These are phyloP conservation scores for Penaeus monodon DNA, from an alignment of 2,888 invertebrate species.

Conservation along the genomic window DNA sequence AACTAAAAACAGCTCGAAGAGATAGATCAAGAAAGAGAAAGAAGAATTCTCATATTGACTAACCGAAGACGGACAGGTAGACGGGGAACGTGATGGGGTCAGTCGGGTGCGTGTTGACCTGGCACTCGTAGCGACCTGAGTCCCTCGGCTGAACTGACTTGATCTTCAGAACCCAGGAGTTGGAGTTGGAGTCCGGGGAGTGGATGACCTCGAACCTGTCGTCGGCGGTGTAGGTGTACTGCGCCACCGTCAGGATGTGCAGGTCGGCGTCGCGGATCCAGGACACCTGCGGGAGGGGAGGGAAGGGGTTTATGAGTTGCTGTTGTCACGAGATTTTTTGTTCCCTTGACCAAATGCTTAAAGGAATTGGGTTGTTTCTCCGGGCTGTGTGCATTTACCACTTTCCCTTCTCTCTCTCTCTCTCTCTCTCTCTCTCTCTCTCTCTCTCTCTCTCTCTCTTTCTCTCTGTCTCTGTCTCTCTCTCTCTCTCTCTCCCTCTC, in stretches of 20 bases:
- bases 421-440: conserved; percentile 1
- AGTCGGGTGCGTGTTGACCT: conserved; percentile 63
- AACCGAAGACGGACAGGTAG: conserved; percentile 60
- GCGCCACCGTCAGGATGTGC: conserved; percentile 64
- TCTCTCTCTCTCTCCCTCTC: conserved; percentile 13
- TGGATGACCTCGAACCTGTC: conserved; percentile 64
- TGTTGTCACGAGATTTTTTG: neutral
- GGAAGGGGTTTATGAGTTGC: neutral
- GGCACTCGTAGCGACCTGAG: conserved; percentile 62
- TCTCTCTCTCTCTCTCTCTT: conserved; percentile 11
- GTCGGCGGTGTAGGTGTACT: conserved; percentile 65
- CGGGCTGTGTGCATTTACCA: neutral
- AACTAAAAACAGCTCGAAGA: too few species aligned
- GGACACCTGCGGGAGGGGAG: conserved; percentile 46
- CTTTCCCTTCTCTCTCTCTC: neutral
- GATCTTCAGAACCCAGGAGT: conserved; percentile 63
- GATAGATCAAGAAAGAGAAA: too few species aligned
- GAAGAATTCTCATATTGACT: conserved; percentile 18
- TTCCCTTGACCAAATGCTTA: neutral
- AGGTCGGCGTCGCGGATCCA: conserved; percentile 63
- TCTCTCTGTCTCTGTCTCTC: neutral
- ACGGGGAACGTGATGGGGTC: conserved; percentile 63
- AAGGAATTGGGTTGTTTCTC: neutral
- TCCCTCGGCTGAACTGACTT: conserved; percentile 62
- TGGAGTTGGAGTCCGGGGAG: conserved; percentile 56